These are phyloP conservation scores for Caranx ignobilis DNA, from an alignment of 2,113 vertebrate genomes.

Conservation along the genomic window DNA sequence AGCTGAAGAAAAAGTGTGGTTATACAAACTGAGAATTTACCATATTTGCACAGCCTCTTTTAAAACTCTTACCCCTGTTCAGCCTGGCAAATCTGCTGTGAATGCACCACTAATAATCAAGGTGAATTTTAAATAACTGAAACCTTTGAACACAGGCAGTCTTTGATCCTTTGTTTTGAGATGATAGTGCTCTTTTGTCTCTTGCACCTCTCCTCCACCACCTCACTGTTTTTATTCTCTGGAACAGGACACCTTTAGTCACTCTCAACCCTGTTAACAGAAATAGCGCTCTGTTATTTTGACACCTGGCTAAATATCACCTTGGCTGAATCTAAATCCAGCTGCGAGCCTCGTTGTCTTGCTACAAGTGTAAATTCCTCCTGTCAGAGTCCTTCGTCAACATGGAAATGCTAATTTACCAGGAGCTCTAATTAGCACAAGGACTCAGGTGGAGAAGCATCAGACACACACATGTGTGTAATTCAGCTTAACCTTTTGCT, in stretches of 20 bases:
- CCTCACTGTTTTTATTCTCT: background rate
- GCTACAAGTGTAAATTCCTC: constrained; percentile 70
- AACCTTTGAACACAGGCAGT: constrained; percentile 35
- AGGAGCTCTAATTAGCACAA: constrained; percentile 71
- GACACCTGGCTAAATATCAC: constrained; percentile 77
- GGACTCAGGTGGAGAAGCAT: constrained; percentile 73
- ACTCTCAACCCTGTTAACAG: constrained; percentile 43
- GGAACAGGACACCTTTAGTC: constrained; percentile 20
- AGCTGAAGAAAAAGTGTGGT: background rate
- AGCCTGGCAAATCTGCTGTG: constrained; percentile 4
- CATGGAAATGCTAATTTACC: constrained; percentile 76
- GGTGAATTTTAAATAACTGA: constrained; percentile 6
- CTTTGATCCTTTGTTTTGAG: constrained; percentile 67
- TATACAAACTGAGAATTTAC: background rate
- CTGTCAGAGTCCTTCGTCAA: constrained; percentile 64
- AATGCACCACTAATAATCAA: constrained; percentile 2
- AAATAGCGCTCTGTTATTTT: constrained; percentile 64
- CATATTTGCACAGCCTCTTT: background rate
- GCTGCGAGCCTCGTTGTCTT: constrained; percentile 51
- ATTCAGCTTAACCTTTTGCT: constrained; percentile 78
- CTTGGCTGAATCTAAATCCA: constrained; percentile 56
- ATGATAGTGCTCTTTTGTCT: constrained; percentile 20
- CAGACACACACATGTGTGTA: constrained; percentile 32
- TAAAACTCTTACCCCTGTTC: background rate
- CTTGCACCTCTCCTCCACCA: background rate